A percentile compares a stretch with the other conserved stretches of the same genome.
phyloP scores from a whole-genome alignment of 2,888 invertebrate species.

The Drosophila cognata region DNA sequence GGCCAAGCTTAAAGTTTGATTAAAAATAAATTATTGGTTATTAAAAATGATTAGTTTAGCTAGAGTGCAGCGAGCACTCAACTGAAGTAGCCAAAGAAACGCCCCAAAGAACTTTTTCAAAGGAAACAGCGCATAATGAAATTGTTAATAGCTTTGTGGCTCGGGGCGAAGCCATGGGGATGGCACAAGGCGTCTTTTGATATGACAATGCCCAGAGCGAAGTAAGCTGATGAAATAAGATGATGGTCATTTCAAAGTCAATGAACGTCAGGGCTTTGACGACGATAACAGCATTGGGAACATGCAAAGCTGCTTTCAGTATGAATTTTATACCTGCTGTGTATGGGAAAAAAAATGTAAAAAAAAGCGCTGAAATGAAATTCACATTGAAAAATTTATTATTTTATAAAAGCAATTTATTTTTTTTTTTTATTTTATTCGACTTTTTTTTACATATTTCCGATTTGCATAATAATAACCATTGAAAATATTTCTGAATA shows the following conservation, averaged over 20 bases:
- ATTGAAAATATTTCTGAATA: not conserved
- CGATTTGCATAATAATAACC: too few species aligned
- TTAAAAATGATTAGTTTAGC: conserved; percentile 81
- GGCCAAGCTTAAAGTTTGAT: conserved; percentile 76
- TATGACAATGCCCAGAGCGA: conserved; percentile 46
- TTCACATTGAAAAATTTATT: not conserved
- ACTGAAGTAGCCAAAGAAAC: conserved; percentile 49
- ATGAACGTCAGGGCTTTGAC: conserved; percentile 25
- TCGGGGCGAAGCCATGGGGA: not conserved
- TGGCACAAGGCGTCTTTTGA: conserved; percentile 34
- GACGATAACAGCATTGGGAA: conserved; percentile 25
- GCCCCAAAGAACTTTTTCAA: conserved; percentile 37
- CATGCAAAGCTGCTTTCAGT: conserved; percentile 17
- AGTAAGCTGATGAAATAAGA: not conserved
- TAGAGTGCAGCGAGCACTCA: conserved; percentile 45
- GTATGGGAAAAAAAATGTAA: conserved; percentile 10
- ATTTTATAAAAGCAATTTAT: not conserved
- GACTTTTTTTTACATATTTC: too few species aligned
- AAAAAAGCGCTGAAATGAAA: conserved; percentile 1
- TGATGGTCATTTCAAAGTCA: conserved; percentile 61
- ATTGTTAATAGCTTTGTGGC: conserved; percentile 67
- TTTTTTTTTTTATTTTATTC: too few species aligned
- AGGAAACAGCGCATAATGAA: conserved; percentile 68
- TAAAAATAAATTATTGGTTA: conserved; percentile 81
- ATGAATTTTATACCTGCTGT: not conserved